A percentile compares a stretch with the other conserved stretches of the same genome.
Evolutionary conservation across 2,113 vertebrate species (phyloP).

Genomic region (Lophius piscatorius): DNA sequence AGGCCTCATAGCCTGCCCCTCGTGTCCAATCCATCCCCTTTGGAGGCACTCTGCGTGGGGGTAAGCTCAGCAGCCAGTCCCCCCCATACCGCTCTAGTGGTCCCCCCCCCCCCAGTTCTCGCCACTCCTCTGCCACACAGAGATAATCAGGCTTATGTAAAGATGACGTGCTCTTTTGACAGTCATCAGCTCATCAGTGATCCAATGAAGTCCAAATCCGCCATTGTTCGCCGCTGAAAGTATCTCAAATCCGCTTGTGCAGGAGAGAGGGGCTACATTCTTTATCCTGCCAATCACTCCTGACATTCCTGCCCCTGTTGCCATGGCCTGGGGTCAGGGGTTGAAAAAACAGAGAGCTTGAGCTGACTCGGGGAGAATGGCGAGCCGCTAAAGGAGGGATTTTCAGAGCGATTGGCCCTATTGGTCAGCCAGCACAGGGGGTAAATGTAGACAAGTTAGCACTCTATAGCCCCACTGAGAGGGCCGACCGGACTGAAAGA

Average conservation of each 20-base stretch:
- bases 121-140: constrained; percentile 90
- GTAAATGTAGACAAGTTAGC: constrained; percentile 98
- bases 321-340: constrained; percentile 97
- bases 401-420: constrained; percentile 80
- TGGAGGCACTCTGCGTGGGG: constrained; percentile 84
- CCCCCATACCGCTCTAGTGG: constrained; percentile 37
- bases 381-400: constrained; percentile 86
- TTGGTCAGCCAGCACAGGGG: constrained; percentile 90
- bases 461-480: constrained; percentile 89
- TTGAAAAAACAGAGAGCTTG: constrained; percentile 97
- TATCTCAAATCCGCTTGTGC: constrained; percentile 97
- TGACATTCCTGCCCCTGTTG: constrained; percentile 99
- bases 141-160: constrained; percentile 99
- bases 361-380: constrained; percentile 96
- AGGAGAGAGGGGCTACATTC: constrained; percentile 85
- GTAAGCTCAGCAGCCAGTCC: constrained; percentile 77
- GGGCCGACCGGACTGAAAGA: constrained; percentile 72
- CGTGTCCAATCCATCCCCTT: constrained; percentile 85
- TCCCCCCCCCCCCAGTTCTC: constrained; percentile 58
- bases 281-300: constrained; percentile 98
- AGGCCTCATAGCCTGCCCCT: constrained; percentile 83
- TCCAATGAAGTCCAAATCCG: constrained; percentile 95
- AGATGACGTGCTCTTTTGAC: constrained; percentile 99
- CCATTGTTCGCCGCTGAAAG: constrained; percentile 92
- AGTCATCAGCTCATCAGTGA: constrained; percentile 97